Percentiles rank a stretch among this genome's conserved stretches.
Evolutionary conservation across 2,888 invertebrate species (phyloP).

Genomic region (Leucania comma): DNA sequence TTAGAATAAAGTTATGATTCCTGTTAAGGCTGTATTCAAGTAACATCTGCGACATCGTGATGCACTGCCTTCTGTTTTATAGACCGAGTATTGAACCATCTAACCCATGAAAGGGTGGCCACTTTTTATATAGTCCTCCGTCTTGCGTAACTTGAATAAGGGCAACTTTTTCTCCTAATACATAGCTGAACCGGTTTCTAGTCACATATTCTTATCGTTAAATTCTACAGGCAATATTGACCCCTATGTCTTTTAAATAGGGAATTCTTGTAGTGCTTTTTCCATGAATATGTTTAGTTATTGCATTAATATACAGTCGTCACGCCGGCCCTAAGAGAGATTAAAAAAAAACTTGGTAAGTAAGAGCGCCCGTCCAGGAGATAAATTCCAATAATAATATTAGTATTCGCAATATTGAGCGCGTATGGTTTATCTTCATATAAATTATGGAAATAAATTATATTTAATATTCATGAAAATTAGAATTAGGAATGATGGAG

Average conservation of each 20-base stretch:
- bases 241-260: slow-evolving; percentile 21
- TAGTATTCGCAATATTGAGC: slow-evolving; percentile 13
- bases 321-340: slow-evolving; percentile 51
- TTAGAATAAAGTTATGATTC: slow-evolving; percentile 48
- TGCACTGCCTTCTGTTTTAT: slow-evolving; percentile 75
- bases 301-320: slow-evolving; percentile 65
- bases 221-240: slow-evolving; percentile 23
- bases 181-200: slow-evolving; percentile 72
- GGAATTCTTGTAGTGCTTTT: neutral
- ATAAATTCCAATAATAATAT: slow-evolving; percentile 33
- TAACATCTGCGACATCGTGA: slow-evolving; percentile 52
- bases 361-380: neutral
- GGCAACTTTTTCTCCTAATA: slow-evolving; percentile 83
- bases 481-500: slow-evolving; percentile 4
- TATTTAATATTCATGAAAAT: neutral
- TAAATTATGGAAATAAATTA: slow-evolving; percentile 11
- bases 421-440: neutral
- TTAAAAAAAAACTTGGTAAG: slow-evolving; percentile 48
- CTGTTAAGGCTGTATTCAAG: slow-evolving; percentile 47
- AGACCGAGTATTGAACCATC: slow-evolving; percentile 82
- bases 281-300: slow-evolving; percentile 30
- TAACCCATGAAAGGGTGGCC: slow-evolving; percentile 85
- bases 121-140: slow-evolving; percentile 81
- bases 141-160: slow-evolving; percentile 86
- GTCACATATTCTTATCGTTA: slow-evolving; percentile 56